Conservation (phyloP, 2,113 vertebrate genomes). For the Hylia prasina region DNA sequence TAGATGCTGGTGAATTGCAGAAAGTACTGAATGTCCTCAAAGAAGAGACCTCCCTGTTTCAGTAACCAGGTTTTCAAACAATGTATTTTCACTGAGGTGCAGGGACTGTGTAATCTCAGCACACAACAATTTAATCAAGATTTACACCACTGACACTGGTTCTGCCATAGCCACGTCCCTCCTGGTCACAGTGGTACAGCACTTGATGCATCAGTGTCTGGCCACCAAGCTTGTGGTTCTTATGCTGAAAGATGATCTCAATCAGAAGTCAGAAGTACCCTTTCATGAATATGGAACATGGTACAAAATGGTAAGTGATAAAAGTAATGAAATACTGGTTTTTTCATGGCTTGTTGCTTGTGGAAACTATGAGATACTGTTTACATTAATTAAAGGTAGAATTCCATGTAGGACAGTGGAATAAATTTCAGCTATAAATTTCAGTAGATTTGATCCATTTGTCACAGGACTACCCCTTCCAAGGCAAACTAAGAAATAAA, state of each 20-base stretch:
- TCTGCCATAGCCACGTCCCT: background rate
- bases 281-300: background rate
- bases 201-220: background rate
- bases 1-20: background rate
- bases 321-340: background rate
- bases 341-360: background rate
- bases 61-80: background rate
- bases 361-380: background rate
- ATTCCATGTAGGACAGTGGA: background rate
- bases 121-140: background rate
- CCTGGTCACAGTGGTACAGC: background rate
- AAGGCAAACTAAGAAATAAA: background rate
- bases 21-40: background rate
- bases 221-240: background rate
- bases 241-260: background rate
- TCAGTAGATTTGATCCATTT: background rate
- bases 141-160: background rate
- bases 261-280: background rate
- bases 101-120: background rate
- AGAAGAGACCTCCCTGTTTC: background rate
- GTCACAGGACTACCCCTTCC: background rate
- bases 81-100: background rate
- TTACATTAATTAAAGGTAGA: background rate
- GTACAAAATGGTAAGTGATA: background rate
- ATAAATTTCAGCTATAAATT: background rate